These are phyloP conservation scores for Nettapus auritus DNA, from an alignment of 2,113 vertebrate species.

Conservation along the genomic window DNA sequence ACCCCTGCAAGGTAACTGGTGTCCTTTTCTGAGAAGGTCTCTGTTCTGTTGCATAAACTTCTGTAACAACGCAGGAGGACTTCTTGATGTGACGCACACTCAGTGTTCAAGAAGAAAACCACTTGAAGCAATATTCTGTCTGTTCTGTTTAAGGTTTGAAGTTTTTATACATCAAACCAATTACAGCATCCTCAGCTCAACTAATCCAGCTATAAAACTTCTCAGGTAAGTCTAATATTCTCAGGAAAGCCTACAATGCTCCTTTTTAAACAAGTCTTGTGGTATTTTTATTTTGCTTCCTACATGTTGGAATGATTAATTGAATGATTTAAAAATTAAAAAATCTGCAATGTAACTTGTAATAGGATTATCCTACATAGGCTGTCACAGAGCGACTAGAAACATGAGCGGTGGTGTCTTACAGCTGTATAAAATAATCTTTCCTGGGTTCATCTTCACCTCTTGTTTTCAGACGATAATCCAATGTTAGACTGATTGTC, in stretches of 20 bases:
- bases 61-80: no score
- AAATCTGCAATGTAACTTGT: background rate
- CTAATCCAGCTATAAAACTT: background rate
- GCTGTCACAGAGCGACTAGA: background rate
- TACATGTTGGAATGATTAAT: background rate
- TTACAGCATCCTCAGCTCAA: background rate
- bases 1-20: background rate
- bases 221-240: background rate
- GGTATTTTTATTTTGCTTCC: background rate
- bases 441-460: background rate
- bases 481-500: background rate
- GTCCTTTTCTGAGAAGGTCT: background rate
- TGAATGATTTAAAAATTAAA: background rate
- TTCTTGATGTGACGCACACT: accelerated
- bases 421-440: background rate
- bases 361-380: background rate
- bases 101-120: background rate
- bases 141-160: background rate
- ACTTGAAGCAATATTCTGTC: background rate
- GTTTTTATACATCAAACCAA: background rate
- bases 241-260: background rate
- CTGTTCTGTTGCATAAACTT: background rate
- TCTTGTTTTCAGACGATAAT: background rate
- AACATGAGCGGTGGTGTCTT: background rate
- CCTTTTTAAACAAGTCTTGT: background rate